Evolutionary conservation across 2,888 invertebrate species (phyloP).

Genomic region (Acleris literana): DNA sequence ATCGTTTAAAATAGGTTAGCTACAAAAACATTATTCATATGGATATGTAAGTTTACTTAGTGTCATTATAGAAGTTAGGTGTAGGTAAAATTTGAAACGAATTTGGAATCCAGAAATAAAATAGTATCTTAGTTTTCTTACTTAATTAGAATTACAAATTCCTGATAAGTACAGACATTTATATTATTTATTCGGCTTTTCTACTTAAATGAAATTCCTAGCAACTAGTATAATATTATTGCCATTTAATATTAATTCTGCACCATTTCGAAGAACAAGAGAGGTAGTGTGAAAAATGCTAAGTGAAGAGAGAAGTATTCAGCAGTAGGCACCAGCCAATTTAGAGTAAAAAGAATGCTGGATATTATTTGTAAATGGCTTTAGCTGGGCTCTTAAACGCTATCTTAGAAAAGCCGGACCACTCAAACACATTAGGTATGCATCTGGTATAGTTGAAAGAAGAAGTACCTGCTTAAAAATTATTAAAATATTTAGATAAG

Average conservation of each 20-base stretch:
- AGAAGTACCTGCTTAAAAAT: too few species aligned
- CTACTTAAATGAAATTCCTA: slow-evolving; percentile 28
- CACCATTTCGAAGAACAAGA: slow-evolving; percentile 52
- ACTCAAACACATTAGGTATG: too few species aligned
- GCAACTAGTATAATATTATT: slow-evolving; percentile 54
- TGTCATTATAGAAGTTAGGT: too few species aligned
- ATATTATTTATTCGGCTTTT: slow-evolving; percentile 14
- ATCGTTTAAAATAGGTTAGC: slow-evolving; percentile 4
- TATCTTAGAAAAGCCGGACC: too few species aligned
- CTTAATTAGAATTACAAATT: slow-evolving; percentile 2
- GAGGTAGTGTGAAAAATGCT: slow-evolving; percentile 4
- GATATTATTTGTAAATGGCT: too few species aligned
- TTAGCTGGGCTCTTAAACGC: too few species aligned
- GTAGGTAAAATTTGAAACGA: not conserved
- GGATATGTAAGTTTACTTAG: slow-evolving; percentile 18
- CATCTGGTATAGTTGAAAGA: too few species aligned
- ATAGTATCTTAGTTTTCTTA: too few species aligned
- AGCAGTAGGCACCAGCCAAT: slow-evolving; percentile 1
- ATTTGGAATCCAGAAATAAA: too few species aligned
- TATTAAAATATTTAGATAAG: too few species aligned
- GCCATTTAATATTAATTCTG: slow-evolving; percentile 59
- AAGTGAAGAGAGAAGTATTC: not conserved
- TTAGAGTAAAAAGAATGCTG: too few species aligned
- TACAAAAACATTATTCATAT: slow-evolving; percentile 24
- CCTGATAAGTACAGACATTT: not conserved